A percentile compares a stretch with the other conserved stretches of the same genome.
Conservation (phyloP, 2,113 vertebrate species). For the Lynx canadensis region DNA sequence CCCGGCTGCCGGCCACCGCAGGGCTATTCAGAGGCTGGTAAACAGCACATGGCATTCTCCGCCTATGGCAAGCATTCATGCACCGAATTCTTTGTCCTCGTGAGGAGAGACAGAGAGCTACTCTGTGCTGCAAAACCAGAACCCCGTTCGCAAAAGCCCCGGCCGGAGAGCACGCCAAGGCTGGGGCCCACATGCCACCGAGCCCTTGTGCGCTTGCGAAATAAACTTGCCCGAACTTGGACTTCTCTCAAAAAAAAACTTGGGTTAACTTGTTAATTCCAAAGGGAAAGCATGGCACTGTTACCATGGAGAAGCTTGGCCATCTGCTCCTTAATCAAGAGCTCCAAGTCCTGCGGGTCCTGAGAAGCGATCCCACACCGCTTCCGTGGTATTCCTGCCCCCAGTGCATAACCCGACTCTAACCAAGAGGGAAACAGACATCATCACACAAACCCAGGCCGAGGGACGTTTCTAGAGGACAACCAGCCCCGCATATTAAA, state of each 20-base stretch:
- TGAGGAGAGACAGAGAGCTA: conserved; percentile 59
- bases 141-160: background rate
- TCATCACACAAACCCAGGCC: background rate
- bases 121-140: conserved; percentile 58
- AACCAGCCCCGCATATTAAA: background rate
- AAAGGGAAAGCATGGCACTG: background rate
- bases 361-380: background rate
- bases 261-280: conserved; percentile 40
- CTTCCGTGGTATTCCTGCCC: background rate
- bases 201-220: background rate
- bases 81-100: conserved; percentile 63
- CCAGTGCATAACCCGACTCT: background rate
- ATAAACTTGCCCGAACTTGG: conserved; percentile 60
- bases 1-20: background rate
- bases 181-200: background rate
- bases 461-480: background rate
- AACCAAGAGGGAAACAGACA: background rate
- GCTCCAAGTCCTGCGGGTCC: background rate
- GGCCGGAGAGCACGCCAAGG: background rate
- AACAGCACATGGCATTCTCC: conserved; percentile 66
- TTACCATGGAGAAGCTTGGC: background rate
- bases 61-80: conserved; percentile 24
- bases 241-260: conserved; percentile 50
- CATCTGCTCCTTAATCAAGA: background rate
- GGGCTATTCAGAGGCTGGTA: conserved; percentile 31